Evolutionary conservation across 1,140 invertebrate genomes (phyloP).

Genomic region (Mactra quadrangularis): DNA sequence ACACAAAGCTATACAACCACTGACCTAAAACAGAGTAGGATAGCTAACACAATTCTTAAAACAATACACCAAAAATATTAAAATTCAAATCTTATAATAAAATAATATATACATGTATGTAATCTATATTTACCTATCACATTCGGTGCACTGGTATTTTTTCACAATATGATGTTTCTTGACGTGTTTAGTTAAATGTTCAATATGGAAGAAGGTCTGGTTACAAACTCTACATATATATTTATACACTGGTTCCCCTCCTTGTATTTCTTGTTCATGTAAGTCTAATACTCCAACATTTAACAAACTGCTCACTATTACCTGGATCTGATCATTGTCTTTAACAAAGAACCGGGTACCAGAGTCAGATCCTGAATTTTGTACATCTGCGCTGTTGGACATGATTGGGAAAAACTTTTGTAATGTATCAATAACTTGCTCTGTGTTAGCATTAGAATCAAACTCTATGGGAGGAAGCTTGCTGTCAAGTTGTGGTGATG

Average conservation of each 20-base stretch:
- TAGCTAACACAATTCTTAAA: too few species aligned
- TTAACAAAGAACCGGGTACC: slow-evolving; percentile 30
- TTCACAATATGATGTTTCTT: slow-evolving; percentile 50
- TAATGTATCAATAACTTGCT: slow-evolving; percentile 32
- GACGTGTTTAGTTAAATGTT: slow-evolving; percentile 50
- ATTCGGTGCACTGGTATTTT: slow-evolving; percentile 52
- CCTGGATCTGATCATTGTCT: slow-evolving; percentile 47
- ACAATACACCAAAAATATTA: too few species aligned
- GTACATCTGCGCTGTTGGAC: background rate
- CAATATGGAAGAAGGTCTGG: slow-evolving; percentile 47
- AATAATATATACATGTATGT: too few species aligned
- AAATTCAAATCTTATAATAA: too few species aligned
- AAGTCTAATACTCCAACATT: slow-evolving; percentile 14
- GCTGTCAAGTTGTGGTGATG: slow-evolving; percentile 11
- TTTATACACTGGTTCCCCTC: slow-evolving; percentile 11
- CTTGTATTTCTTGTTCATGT: background rate
- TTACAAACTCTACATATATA: slow-evolving; percentile 44
- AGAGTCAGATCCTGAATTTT: background rate
- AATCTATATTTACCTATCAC: slow-evolving; percentile 44
- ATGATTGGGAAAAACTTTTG: background rate
- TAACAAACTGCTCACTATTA: slow-evolving; percentile 21
- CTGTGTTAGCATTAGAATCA: background rate
- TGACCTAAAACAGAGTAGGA: too few species aligned
- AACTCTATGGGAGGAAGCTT: background rate
- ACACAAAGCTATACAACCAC: too few species aligned